Conservation (phyloP, 2,888 invertebrate species). For the Iselma pallidipennis region DNA sequence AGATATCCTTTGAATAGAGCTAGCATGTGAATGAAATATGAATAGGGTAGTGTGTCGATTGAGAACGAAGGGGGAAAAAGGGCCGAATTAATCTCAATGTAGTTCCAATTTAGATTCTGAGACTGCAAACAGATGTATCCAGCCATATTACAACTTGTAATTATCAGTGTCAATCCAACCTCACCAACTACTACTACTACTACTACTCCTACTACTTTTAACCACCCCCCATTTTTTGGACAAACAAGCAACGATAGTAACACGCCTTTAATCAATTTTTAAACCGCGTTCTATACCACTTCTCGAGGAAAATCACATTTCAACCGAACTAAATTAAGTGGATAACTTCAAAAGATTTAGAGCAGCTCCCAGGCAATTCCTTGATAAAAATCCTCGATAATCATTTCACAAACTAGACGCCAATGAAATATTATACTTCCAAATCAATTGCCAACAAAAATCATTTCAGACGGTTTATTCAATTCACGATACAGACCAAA, state of each 20-base stretch:
- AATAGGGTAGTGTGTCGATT: conserved; percentile 13
- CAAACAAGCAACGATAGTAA: conserved; percentile 24
- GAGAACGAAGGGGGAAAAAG: conserved; percentile 20
- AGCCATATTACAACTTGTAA: conserved; percentile 41
- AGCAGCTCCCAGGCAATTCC: not conserved
- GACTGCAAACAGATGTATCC: conserved; percentile 46
- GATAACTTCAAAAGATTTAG: not conserved
- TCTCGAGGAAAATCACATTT: conserved; percentile 4
- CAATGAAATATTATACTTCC: conserved; percentile 1
- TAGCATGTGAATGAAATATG: conserved; percentile 8
- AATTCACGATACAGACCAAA: conserved; percentile 4
- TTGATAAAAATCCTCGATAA: conserved; percentile 3
- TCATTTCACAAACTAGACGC: not conserved
- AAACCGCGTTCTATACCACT: conserved; percentile 19
- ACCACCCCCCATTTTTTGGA: too few relatives aligned
- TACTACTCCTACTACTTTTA: too few relatives aligned
- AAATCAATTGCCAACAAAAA: conserved; percentile 2
- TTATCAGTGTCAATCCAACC: conserved; percentile 34
- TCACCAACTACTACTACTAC: too few relatives aligned
- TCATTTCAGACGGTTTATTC: conserved; percentile 3
- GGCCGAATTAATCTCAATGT: conserved; percentile 37
- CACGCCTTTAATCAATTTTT: conserved; percentile 35
- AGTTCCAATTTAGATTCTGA: conserved; percentile 39
- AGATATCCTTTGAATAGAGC: not conserved
- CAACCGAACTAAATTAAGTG: conserved; percentile 4